These are phyloP conservation scores for Oreochromis grahami DNA, from an alignment of 2,797 vertebrate genomes.

Conservation along the genomic window DNA sequence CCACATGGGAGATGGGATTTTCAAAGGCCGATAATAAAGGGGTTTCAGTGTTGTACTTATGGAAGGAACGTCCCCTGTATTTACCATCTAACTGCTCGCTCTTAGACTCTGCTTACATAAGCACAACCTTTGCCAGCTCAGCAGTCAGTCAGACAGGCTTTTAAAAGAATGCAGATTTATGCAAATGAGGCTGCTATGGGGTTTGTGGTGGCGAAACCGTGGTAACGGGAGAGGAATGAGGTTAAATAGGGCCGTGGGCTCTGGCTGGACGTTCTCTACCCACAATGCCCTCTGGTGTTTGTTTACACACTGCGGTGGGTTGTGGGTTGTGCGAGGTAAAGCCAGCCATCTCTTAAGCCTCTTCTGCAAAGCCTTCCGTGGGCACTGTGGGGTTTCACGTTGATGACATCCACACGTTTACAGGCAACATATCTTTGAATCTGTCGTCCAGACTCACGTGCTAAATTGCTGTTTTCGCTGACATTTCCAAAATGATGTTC, in stretches of 20 bases:
- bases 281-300: conserved; percentile 66
- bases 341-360: conserved; percentile 26
- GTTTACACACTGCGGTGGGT: conserved; percentile 54
- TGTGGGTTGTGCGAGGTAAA: conserved; percentile 44
- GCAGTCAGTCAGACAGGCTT: conserved; percentile 59
- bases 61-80: conserved; percentile 47
- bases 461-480: not conserved
- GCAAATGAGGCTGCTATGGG: conserved; percentile 58
- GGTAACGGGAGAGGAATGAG: conserved; percentile 67
- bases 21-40: conserved; percentile 48
- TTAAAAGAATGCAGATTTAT: conserved; percentile 68
- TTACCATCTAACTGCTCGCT: conserved; percentile 42
- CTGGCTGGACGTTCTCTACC: conserved; percentile 39
- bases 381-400: not conserved
- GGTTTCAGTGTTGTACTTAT: conserved; percentile 49
- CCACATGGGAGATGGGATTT: conserved; percentile 45
- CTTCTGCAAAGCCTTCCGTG: conserved; percentile 29
- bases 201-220: conserved; percentile 53
- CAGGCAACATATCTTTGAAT: not conserved
- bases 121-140: conserved; percentile 63
- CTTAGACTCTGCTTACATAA: conserved; percentile 62
- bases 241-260: conserved; percentile 59
- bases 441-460: not conserved
- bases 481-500: not conserved
- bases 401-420: conserved; percentile 13